Conservation (phyloP, 2,797 vertebrate species). For the Myotis vivesi region DNA sequence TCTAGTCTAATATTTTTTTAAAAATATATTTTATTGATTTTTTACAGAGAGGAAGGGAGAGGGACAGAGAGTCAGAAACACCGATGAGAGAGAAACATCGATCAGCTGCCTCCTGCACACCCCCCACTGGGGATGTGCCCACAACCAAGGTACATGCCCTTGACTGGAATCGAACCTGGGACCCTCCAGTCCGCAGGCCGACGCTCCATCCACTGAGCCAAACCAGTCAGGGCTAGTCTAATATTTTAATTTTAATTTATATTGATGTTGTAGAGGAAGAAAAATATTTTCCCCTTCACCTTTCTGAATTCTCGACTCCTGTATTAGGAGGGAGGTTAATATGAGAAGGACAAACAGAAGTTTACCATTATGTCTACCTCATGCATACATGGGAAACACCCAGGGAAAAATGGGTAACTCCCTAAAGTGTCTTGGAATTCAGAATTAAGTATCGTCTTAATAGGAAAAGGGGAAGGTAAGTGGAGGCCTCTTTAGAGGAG, state of each 20-base stretch:
- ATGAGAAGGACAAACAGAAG: background rate
- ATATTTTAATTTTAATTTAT: background rate
- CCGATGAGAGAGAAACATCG: too few relatives aligned
- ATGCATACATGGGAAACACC: background rate
- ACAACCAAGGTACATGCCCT: too few relatives aligned
- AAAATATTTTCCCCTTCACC: background rate
- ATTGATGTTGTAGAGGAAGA: background rate
- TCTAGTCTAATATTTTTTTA: background rate
- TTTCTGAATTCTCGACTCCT: slow-evolving; percentile 9
- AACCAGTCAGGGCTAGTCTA: background rate
- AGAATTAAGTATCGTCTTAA: background rate
- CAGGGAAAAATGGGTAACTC: background rate
- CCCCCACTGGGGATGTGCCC: too few relatives aligned
- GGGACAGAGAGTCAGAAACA: too few relatives aligned
- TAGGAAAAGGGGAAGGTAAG: background rate
- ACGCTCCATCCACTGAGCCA: too few relatives aligned
- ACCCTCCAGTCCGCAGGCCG: too few relatives aligned
- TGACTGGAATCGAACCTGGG: too few relatives aligned
- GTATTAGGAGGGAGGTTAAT: background rate
- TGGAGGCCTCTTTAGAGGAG: background rate
- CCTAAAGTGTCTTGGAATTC: background rate
- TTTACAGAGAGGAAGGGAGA: too few relatives aligned
- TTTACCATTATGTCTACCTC: background rate
- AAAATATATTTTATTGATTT: too few relatives aligned
- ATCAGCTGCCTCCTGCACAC: too few relatives aligned